Percentiles rank a stretch among this genome's conserved stretches.
Conservation (phyloP, 2,888 invertebrate species). For the Pristionchus exspectatus region DNA sequence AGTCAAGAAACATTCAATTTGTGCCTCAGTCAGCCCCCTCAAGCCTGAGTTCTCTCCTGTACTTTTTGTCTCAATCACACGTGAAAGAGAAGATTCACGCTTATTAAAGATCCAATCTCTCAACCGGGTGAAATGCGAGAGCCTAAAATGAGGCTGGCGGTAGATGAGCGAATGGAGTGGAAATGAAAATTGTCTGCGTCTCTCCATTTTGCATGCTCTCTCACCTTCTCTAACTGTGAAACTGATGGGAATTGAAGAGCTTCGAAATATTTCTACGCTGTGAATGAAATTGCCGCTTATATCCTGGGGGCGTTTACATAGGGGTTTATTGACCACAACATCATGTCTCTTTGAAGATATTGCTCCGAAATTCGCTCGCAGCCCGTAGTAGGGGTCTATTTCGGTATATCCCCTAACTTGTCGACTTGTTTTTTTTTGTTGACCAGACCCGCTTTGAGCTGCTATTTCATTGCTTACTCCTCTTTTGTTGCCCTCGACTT, state of each 20-base stretch:
- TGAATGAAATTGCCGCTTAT: not conserved
- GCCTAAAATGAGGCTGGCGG: not conserved
- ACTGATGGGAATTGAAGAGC: not conserved
- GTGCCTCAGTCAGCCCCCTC: not conserved
- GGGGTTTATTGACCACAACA: not conserved
- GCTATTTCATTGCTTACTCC: not conserved
- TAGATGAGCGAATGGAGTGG: not conserved
- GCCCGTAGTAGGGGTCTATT: not conserved
- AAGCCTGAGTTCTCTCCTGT: not conserved
- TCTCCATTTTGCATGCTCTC: not conserved
- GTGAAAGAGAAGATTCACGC: not conserved
- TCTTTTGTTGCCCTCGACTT: not conserved
- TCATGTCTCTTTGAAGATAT: not conserved
- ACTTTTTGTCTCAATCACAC: conserved; percentile 3
- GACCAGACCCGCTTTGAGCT: not conserved
- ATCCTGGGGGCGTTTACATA: not conserved
- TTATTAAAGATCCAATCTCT: not conserved
- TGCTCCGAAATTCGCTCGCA: not conserved
- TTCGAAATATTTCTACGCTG: not conserved
- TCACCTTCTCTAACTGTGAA: not conserved
- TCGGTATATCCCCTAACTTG: not conserved
- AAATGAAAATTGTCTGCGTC: not conserved
- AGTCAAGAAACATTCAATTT: not conserved
- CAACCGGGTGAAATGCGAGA: not conserved
- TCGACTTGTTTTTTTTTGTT: not conserved